Evolutionary conservation across 1,140 invertebrate genomes (phyloP).

Genomic region (Bombus sibiricus): DNA sequence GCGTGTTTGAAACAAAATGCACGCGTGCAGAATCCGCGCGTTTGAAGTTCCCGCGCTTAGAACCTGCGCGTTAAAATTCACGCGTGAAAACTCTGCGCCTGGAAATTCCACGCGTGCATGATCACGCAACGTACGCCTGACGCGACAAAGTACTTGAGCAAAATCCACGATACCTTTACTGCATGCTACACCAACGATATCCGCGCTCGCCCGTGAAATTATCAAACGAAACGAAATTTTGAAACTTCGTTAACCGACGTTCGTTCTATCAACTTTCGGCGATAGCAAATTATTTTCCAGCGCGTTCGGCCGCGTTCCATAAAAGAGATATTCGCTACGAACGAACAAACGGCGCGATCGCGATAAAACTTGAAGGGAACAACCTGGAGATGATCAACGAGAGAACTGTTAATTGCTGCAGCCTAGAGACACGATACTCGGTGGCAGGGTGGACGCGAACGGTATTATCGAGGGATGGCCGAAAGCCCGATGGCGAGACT

Average conservation of each 20-base stretch:
- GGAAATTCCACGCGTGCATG: no score
- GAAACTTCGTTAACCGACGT: not conserved
- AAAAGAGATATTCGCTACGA: not conserved
- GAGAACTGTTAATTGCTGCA: conserved; percentile 45
- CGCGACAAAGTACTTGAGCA: no score
- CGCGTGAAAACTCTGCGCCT: no score
- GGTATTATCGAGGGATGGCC: conserved; percentile 58
- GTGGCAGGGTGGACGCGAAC: not conserved
- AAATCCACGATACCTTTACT: no score
- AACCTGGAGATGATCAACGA: conserved; percentile 34
- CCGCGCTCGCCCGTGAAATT: not conserved
- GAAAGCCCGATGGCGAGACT: conserved; percentile 74
- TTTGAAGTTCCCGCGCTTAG: no score
- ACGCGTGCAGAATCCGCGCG: no score
- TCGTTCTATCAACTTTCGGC: not conserved
- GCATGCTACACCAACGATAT: no score
- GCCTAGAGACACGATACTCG: not conserved
- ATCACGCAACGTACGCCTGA: not conserved
- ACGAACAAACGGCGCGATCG: not conserved
- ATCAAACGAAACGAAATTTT: not conserved
- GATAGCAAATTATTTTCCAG: not conserved
- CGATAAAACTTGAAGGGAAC: conserved; percentile 27
- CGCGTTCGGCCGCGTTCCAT: not conserved
- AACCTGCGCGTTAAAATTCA: no score
- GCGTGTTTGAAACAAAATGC: no score